These are phyloP conservation scores for Lithophane semibrunnea DNA, from an alignment of 2,888 invertebrate genomes.

Conservation along the genomic window DNA sequence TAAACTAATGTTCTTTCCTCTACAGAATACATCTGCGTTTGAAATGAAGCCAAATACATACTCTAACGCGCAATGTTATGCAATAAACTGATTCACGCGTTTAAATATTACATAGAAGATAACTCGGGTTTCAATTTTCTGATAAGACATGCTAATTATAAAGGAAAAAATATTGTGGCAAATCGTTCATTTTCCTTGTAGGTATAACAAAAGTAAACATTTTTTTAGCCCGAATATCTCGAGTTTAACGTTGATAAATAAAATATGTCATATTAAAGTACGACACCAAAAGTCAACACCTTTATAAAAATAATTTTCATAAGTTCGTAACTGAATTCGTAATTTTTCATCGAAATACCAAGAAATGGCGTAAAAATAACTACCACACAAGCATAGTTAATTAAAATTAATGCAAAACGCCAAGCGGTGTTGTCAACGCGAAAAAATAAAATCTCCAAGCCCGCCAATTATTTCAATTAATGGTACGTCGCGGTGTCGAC, in stretches of 20 bases:
- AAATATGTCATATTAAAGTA: conserved; percentile 22
- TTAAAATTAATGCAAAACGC: conserved; percentile 76
- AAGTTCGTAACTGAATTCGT: conserved; percentile 42
- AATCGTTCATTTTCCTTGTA: conserved; percentile 41
- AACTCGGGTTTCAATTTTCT: conserved; percentile 45
- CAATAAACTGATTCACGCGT: conserved; percentile 49
- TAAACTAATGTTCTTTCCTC: conserved; percentile 19
- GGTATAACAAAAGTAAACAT: conserved; percentile 13
- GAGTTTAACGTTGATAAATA: conserved; percentile 29
- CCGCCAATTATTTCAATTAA: conserved; percentile 90
- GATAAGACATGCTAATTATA: conserved; percentile 50
- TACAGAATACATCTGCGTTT: conserved; percentile 42
- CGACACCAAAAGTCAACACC: conserved; percentile 35
- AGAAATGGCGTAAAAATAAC: conserved; percentile 59
- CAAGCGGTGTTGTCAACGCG: conserved; percentile 82
- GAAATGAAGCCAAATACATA: conserved; percentile 61
- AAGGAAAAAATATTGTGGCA: conserved; percentile 37
- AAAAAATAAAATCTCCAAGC: conserved; percentile 82
- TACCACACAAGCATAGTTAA: conserved; percentile 63
- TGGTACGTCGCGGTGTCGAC: conserved; percentile 85
- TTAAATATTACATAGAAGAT: conserved; percentile 44
- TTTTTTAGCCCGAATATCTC: conserved; percentile 17
- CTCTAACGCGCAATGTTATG: conserved; percentile 48
- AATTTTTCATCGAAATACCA: conserved; percentile 60
- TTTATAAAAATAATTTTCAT: conserved; percentile 43